Base-by-base conservation (phyloP, 2,113 vertebrate species). In the Xenopus borealis region DNA sequence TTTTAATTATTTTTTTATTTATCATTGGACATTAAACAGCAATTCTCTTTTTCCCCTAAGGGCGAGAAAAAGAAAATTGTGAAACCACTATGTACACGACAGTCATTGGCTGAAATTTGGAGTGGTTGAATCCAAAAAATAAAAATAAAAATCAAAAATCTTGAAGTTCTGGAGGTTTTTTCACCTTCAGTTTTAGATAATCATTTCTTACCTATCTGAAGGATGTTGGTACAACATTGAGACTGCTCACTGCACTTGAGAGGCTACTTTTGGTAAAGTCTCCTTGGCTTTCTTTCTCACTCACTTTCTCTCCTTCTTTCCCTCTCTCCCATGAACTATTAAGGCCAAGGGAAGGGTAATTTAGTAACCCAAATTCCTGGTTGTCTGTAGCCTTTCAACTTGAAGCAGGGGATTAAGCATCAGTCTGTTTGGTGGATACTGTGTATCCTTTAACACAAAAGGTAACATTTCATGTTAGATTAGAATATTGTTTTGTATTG, bases 371-470 rank as follows among this genome's bases (percentile, higher is more conserved):
- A 87, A 85, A 86, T 86, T 90, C 88, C 91, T 88, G 81, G 82
- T 89, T 89, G 85, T 86, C 90, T 86, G 91, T 87, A 86, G 86
- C 92, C 88, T 86, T 90, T 89, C 86, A 87, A 91, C 83, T 80
- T 88, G 86, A 94, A 94, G 89, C 94, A 93, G 92, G 93, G 91
- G 94, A 95, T 93, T 93, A 91, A 93, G 92, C 89, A 95, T 96
- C 89, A 89, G 91, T 93, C 88, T 90, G 91, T 93, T 91, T 92
- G 93, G 92, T 97, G 96, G 97, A 98, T 99, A 98, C 97, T 75
- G 91, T 98, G 97, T 99, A 99, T 99, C 97, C 95, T 95, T 92
- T 92, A 91, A 86, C 95, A 96, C 94, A 90, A 91, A 92, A 94
- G 89, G 91, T 93, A 94, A 93, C 90, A 94, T 94, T 92, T 94